Evolutionary conservation across 2,888 invertebrate genomes (phyloP).

Genomic region (Augiades crinisus): DNA sequence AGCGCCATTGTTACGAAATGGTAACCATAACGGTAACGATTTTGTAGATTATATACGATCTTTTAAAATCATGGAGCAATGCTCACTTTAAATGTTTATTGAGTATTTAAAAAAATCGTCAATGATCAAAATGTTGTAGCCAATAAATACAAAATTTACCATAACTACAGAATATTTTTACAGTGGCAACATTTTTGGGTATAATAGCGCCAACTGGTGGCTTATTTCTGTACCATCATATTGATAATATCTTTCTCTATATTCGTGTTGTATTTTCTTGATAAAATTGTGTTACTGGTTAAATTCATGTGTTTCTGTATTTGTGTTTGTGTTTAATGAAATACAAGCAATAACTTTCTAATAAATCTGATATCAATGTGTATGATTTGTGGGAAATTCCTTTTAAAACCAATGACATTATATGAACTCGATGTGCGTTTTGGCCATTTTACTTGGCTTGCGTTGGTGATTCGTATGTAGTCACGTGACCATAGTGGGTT

Average conservation of each 20-base stretch:
- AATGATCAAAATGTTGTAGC: too few species aligned
- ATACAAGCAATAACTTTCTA: conserved; percentile 47
- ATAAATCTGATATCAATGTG: conserved; percentile 65
- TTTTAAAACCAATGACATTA: conserved; percentile 76
- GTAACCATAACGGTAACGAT: too few species aligned
- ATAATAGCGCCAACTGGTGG: conserved; percentile 66
- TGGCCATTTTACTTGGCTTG: conserved; percentile 82
- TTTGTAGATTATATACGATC: too few species aligned
- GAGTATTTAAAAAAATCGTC: too few species aligned
- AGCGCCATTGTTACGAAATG: too few species aligned
- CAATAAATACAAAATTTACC: neutral
- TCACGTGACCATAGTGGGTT: conserved; percentile 79
- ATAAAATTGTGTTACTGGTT: conserved; percentile 66
- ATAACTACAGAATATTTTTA: neutral
- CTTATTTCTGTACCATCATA: conserved; percentile 62
- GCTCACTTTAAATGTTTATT: too few species aligned
- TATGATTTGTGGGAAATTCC: conserved; percentile 66
- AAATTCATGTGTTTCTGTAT: conserved; percentile 59
- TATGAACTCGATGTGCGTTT: conserved; percentile 80
- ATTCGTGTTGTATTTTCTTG: conserved; percentile 69
- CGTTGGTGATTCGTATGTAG: conserved; percentile 80
- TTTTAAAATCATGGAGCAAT: too few species aligned
- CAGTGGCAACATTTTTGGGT: conserved; percentile 38
- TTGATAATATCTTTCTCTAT: conserved; percentile 78
- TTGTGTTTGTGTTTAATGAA: conserved; percentile 65